phyloP scores from a whole-genome alignment of 2,113 vertebrate species.

The Sceloporus tristichus region DNA sequence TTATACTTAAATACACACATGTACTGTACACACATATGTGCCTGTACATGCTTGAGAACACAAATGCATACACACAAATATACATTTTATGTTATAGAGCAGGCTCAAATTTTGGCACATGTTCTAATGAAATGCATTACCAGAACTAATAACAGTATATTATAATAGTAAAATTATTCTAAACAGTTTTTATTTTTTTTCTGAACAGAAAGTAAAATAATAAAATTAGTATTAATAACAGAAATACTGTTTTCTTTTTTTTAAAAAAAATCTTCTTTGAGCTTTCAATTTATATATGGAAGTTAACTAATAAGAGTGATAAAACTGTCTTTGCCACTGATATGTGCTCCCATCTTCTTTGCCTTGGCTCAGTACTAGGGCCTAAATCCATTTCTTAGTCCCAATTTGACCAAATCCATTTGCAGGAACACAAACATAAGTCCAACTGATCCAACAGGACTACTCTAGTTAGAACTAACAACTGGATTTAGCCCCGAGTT shows the following conservation, averaged over 20 bases:
- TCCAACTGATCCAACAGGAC: no score
- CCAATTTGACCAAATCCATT: no score
- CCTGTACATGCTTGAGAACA: constrained; percentile 1
- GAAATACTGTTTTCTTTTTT: not conserved
- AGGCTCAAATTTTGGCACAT: not conserved
- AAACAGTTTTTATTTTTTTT: not conserved
- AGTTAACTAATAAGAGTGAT: not conserved
- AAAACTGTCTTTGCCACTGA: not conserved
- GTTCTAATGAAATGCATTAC: not conserved
- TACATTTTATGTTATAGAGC: not conserved
- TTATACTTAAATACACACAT: constrained; percentile 34
- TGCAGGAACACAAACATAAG: no score
- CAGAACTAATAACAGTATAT: not conserved
- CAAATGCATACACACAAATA: constrained; percentile 22
- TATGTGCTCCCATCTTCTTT: not conserved
- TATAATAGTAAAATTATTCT: not conserved
- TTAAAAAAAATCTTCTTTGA: not conserved
- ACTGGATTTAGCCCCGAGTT: no score
- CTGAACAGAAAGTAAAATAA: not conserved
- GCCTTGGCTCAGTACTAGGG: no score
- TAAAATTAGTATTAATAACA: not conserved
- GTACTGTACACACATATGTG: constrained; percentile 17
- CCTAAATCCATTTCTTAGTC: no score
- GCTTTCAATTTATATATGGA: not conserved
- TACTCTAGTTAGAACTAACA: no score